phyloP scores from a whole-genome alignment of 2,113 vertebrate species.

The Tonatia bakeri region DNA sequence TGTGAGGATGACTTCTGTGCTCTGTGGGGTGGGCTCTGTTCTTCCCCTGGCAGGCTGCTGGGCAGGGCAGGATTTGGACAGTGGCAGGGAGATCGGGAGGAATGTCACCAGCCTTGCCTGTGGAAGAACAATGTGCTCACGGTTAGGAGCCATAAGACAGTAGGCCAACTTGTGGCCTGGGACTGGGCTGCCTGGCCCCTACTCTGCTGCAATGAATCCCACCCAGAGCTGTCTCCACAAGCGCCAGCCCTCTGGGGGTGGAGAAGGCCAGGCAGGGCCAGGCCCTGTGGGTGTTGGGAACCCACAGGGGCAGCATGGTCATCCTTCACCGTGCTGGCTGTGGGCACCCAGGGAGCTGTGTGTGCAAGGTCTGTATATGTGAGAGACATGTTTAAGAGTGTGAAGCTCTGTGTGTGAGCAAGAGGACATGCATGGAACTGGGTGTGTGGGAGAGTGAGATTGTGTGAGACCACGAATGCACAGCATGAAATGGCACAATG shows the following conservation, averaged over 20 bases:
- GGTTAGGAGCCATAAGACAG: neutral
- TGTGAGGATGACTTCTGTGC: neutral
- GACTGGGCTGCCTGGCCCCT: neutral
- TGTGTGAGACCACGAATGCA: neutral
- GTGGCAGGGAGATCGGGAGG: neutral
- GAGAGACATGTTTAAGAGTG: neutral
- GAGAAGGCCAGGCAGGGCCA: neutral
- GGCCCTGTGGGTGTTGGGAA: neutral
- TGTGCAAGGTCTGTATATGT: neutral
- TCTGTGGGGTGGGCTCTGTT: neutral
- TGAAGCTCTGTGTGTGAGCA: neutral
- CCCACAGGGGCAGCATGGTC: accelerated
- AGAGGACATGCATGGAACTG: neutral
- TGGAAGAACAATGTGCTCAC: neutral
- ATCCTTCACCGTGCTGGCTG: neutral
- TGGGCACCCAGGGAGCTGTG: neutral
- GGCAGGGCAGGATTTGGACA: slow-evolving; percentile 38
- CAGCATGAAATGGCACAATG: neutral
- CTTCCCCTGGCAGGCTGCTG: neutral
- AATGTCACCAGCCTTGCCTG: neutral
- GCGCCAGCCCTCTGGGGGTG: neutral
- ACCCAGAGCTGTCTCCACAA: neutral
- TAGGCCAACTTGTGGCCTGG: neutral
- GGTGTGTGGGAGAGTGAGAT: neutral
- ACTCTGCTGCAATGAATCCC: neutral